phyloP scores from a whole-genome alignment of 2,797 vertebrate species.

The Paedocypris micromegethes region DNA sequence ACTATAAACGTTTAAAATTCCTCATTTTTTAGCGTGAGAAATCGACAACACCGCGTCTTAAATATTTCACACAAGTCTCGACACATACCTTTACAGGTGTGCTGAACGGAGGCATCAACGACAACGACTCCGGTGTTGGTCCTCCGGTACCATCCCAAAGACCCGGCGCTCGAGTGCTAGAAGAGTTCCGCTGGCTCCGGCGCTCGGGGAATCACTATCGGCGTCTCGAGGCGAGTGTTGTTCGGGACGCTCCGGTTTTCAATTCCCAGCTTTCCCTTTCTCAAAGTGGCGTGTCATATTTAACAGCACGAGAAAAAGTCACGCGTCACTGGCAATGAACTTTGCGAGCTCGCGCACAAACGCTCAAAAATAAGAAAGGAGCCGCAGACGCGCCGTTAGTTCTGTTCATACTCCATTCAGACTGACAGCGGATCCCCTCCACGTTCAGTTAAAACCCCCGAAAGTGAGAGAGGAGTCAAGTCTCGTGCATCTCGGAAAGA shows the following conservation, averaged over 20 bases:
- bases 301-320: conserved; percentile 24
- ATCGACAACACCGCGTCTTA: neutral
- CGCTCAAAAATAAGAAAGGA: neutral
- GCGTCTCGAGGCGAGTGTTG: conserved; percentile 13
- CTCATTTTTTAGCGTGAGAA: neutral
- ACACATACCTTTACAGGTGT: conserved; percentile 52
- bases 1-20: neutral
- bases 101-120: conserved; percentile 46
- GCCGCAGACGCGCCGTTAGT: neutral
- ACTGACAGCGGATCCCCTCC: neutral
- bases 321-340: conserved; percentile 24
- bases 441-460: neutral
- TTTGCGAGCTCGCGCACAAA: neutral
- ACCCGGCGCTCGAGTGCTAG: conserved; percentile 21
- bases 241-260: conserved; percentile 21
- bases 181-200: conserved; percentile 20
- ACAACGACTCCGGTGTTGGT: conserved; percentile 10
- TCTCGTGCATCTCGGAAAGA: neutral
- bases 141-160: conserved; percentile 21
- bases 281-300: conserved; percentile 29
- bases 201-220: conserved; percentile 35
- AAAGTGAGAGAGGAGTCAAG: conserved; percentile 7
- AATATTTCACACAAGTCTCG: neutral
- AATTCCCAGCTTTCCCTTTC: conserved; percentile 17
- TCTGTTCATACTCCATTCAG: neutral